Evolutionary conservation across 2,797 vertebrate species (phyloP), one percentile per base, ranked within the genome.

Genomic region (Rhynchonycteris naso): DNA sequence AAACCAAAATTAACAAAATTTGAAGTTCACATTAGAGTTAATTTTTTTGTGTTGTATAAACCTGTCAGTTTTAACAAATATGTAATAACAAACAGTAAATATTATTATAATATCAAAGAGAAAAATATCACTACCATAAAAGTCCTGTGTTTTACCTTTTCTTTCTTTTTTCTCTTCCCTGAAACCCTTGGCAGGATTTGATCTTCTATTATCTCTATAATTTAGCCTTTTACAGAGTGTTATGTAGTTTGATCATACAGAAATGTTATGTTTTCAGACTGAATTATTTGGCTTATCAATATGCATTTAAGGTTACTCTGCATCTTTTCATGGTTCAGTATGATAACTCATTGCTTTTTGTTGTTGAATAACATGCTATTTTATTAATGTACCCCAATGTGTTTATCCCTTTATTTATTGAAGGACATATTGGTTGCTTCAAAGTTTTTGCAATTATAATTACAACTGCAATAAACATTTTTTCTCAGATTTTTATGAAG

Each of bases 211-310:
- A 18, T 88, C 18, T 22, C 43, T 68, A 4, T 75, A 26, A 2
- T 59, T 93, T 91, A 95, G 26, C 28, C 47, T 87, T 80, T 95
- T 76, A 52, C 22, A n/a, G 19, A 56, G 19, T 63, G n/a, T 58
- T n/a, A 22, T 68, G n/a, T 52, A 74, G 56, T 88, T 90, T 35
- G 68, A 78, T 68, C 19, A 26, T 43, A 66, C 19, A 24, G 1
- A 35, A 35, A 22, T 38, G 3, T 83, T 50, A 30, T 4, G 15
- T 72, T 93, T 92, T 86, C 43, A 80, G n/a, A 78, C 8, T 69
- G 10, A 56, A 4, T 66, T 75, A 21, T 66, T 71, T 56, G 50
- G 58, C 21, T 90, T 90, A 21, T 14, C 66, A 72, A 11, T 74
- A 38, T 86, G 50, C 50, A 71, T 63, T 28, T 86, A 54, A 68